Evolutionary conservation across 2,888 invertebrate genomes (phyloP).

Genomic region (Operophtera brumata): DNA sequence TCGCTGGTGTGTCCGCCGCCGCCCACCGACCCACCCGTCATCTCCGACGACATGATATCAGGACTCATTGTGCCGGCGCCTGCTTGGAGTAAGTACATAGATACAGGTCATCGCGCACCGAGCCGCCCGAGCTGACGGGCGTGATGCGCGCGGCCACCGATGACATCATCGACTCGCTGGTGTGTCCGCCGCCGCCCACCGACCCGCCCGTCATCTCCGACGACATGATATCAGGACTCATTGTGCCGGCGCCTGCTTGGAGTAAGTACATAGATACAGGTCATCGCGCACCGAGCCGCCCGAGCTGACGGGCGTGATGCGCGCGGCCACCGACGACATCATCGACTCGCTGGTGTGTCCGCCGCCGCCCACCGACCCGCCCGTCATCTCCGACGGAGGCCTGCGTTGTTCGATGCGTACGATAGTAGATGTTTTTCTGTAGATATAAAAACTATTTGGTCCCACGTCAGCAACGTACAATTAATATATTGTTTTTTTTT

Average conservation of each 20-base stretch:
- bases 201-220: slow-evolving; percentile 96
- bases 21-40: slow-evolving; percentile 94
- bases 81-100: slow-evolving; percentile 89
- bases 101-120: slow-evolving; percentile 87
- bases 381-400: slow-evolving; percentile 95
- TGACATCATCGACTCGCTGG: slow-evolving; percentile 96
- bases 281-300: slow-evolving; percentile 91
- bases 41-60: slow-evolving; percentile 97
- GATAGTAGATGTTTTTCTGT: no score
- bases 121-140: slow-evolving; percentile 88
- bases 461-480: no score
- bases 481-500: no score
- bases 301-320: slow-evolving; percentile 86
- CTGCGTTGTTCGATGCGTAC: no score
- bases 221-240: slow-evolving; percentile 97
- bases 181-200: slow-evolving; percentile 97
- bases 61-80: slow-evolving; percentile 98
- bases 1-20: slow-evolving; percentile 98
- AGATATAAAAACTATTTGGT: no score
- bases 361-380: slow-evolving; percentile 96
- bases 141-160: slow-evolving; percentile 93
- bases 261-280: slow-evolving; percentile 84
- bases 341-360: slow-evolving; percentile 98
- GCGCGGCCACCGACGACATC: slow-evolving; percentile 95
- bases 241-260: slow-evolving; percentile 98